Base-by-base conservation (phyloP, 2,888 invertebrate genomes). In the Tortricodes alternella region DNA sequence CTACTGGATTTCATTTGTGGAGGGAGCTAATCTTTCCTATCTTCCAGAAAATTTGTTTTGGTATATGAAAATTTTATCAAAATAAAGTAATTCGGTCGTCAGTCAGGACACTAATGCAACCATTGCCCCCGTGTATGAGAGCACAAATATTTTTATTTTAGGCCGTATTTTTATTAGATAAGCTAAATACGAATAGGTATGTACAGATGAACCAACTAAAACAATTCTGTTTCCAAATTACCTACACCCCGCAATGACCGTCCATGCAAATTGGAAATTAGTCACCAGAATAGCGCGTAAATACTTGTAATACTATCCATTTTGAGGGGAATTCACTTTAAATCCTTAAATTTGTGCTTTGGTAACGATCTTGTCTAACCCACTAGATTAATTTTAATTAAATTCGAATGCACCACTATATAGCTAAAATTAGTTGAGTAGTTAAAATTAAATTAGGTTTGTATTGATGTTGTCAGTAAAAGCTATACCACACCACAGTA, bases 251-350 rank as follows among this genome's bases (percentile, higher is more conserved):
- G 39, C 21, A 5, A 21, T 13, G 13, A 21, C 11, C 8, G 2
- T 8, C 8, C 8, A 39, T 24, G 23, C 24, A 51, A 44, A 37
- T 46, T 44, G 23, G 6, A 32, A 46, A 39, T 53, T 46, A 38
- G 32, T 46, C 38, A 16, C 32, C 11, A 11, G 16, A 46, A n/a
- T 46, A 9, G n/a, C 21, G 27, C 21, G 29, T 15, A 46, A 46
- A 39, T 23, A 16, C 27, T 19, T 1, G 24, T 19, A 27, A n/a
- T n/a, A n/a, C n/a, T 44, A 19, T 18, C 19, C 15, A 19, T 43
- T 44, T 44, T 35, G 19, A 44, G 18, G 16, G 43, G 16, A 43
- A 18, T 18, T 44, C 8, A 29, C 37, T 44, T 29, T 21, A 3
- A 27, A 15, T 21, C 16, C 13, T 6, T 3, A 11, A 29, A 41